Percentiles rank a stretch among this genome's conserved stretches.
phyloP scores from a whole-genome alignment of 2,888 invertebrate genomes.

The Tenodera sinensis region DNA sequence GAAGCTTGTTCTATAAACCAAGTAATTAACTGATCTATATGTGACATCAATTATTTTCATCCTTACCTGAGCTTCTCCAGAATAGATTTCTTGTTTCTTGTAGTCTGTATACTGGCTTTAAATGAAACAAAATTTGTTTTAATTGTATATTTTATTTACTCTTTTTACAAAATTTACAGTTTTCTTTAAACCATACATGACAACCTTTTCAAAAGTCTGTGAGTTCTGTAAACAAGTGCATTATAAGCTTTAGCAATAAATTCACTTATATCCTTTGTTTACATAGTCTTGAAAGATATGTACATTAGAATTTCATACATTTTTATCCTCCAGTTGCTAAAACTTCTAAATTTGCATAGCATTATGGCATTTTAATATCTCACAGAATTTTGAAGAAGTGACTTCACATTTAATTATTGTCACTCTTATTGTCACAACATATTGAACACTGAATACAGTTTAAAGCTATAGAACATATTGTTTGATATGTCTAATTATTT shows the following conservation, averaged over 20 bases:
- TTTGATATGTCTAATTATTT: background rate
- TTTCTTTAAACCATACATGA: background rate
- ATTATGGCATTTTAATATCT: background rate
- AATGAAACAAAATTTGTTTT: background rate
- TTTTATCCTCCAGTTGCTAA: background rate
- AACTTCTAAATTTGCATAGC: background rate
- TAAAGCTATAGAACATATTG: background rate
- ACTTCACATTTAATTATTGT: background rate
- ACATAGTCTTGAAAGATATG: background rate
- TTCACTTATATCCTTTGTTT: background rate
- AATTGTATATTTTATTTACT: background rate
- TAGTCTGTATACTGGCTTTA: background rate
- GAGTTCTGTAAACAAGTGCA: background rate
- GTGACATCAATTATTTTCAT: too few relatives aligned
- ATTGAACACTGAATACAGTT: background rate
- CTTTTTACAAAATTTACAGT: background rate
- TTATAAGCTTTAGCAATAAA: background rate
- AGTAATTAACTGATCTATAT: too few relatives aligned
- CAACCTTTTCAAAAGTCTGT: background rate
- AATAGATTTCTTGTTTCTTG: too few relatives aligned
- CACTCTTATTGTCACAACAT: background rate
- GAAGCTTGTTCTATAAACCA: too few relatives aligned
- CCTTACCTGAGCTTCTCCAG: too few relatives aligned
- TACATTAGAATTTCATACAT: background rate
- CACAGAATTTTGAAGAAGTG: background rate